Evolutionary conservation across 1,140 invertebrate genomes (phyloP), one percentile per base, ranked within the genome.

Genomic region (Lepidotrigona ventralis): DNA sequence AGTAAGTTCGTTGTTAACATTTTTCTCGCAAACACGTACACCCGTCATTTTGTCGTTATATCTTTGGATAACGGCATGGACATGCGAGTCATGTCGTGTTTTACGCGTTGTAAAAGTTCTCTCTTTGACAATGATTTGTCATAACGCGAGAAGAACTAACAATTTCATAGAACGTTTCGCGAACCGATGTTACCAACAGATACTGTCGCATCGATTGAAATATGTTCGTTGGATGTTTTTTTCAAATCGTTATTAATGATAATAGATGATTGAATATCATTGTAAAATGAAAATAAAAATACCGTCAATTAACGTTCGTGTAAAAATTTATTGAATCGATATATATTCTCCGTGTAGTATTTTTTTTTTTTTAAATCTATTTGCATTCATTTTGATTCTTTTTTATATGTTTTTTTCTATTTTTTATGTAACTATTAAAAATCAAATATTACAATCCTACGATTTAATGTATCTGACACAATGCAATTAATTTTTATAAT

Each of bases 1-100:
- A 98, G 98, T 99, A 95, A 95, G 94, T 60, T 66, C 53, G 46
- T 63, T 39, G 63, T 75, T 74, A 39, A 79, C 53, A 71, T 88
- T 82, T 84, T 70, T 77, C 66, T 86, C 68, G n/a, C 76, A 79
- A 86, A 81, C 84, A 85, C 54, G 84, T 74, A 84, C 23, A 89
- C 89, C 88, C 88, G 81, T 90, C 89, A 89, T 91, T 91, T 90
- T 88, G 86, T 89, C 80, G 73, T 85, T 85, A 88, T 88, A 87
- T 85, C 79, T 83, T 85, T 68, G 64, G 29, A 88, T 89, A 86
- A 85, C 64, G 51, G 19, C 69, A 53, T 68, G 54, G 74, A 87
- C 70, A 81, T 51, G 19, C 21, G 26, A 86, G 72, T 63, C 68
- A 60, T n/a, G 33, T 33, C 69, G 17, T 56, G 9, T 75, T 85